Evolutionary conservation across 1,140 invertebrate genomes (phyloP), one percentile per base, ranked within the genome.

Genomic region (Drosophila sturtevanti): DNA sequence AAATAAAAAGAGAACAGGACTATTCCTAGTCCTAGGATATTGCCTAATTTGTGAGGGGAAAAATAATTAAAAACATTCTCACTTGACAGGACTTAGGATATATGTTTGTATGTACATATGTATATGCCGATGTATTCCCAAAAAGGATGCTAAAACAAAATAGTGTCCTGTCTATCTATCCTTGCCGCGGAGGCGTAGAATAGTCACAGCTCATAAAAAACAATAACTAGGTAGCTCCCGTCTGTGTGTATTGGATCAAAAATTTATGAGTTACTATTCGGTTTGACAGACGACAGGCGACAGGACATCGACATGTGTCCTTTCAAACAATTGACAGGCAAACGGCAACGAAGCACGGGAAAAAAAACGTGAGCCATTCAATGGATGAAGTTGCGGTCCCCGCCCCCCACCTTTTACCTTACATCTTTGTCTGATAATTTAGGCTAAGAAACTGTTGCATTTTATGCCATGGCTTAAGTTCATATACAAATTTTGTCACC

Each of bases 151-250:
- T 56, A 69, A 65, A 60, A 68, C 69, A 76, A 55, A 75, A 62
- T 12, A 63, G 55, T 76, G 69, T 72, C 63, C 59, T 60, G 71
- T 58, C 27, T 31, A 31, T 58, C 27, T 31, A 31, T 31, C 27
- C 1, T 31, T 31, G 27, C 3, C 0, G 41, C 1, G 51, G 72
- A 59, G 84, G 75, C 68, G 72, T 82, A 51, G 51, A 69, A 63
- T 66, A 79, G 76, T 87, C 65, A 64, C 84, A 87, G 84, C 69
- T 87, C 84, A 84, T 84, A 89, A 84, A 87, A 87, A 87, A 82
- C 79, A 87, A 86, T 79, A 87, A 77, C 75, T 79, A 77, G 66
- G 52, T 62, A 58, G 68, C 73, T 31, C 27, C 3, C 3, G 1
- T 52, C 51, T 64, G 61, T 44, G 67, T 51, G 72, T 63, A n/a